A percentile compares a stretch with the other conserved stretches of the same genome.
Evolutionary conservation across 35 echinoderm and acorn worm species (phyloP).

Genomic region (Lytechinus variegatus): DNA sequence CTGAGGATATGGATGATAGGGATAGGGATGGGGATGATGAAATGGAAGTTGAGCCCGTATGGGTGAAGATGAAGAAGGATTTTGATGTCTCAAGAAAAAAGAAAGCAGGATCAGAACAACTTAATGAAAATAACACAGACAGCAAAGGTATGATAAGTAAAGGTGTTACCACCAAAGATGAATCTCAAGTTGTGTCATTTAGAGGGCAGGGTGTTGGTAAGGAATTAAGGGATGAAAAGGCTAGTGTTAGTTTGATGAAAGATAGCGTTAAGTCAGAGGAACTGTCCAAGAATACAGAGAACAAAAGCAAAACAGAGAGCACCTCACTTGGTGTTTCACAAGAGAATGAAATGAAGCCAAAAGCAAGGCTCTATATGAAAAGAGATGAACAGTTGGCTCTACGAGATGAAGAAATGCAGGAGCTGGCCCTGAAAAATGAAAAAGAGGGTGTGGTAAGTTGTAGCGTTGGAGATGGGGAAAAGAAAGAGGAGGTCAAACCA

Average conservation of each 20-base stretch:
- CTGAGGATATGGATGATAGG: neutral
- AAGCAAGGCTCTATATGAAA: neutral
- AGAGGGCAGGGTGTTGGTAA: neutral
- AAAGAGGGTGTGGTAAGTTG: neutral
- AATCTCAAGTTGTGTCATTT: neutral
- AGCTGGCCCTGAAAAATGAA: neutral
- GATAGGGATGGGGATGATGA: conserved; percentile 33
- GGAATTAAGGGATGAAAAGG: neutral
- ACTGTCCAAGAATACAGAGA: neutral
- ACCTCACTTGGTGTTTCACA: neutral
- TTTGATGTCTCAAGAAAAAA: neutral
- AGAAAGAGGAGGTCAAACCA: neutral
- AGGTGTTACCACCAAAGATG: neutral
- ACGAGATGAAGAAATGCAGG: neutral
- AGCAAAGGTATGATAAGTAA: neutral
- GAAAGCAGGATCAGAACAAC: neutral
- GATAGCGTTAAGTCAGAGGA: neutral
- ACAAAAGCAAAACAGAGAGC: neutral
- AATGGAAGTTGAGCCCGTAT: neutral
- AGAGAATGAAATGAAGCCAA: neutral
- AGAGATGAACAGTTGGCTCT: neutral
- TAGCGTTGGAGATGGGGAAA: neutral
- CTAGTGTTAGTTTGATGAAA: neutral
- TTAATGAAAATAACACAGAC: neutral
- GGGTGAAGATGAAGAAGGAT: conserved; percentile 18